A percentile compares a stretch with the other conserved stretches of the same genome.
phyloP scores from a whole-genome alignment of 35 echinoderm and acorn worm species.

The Ophiothrix spiculata region DNA sequence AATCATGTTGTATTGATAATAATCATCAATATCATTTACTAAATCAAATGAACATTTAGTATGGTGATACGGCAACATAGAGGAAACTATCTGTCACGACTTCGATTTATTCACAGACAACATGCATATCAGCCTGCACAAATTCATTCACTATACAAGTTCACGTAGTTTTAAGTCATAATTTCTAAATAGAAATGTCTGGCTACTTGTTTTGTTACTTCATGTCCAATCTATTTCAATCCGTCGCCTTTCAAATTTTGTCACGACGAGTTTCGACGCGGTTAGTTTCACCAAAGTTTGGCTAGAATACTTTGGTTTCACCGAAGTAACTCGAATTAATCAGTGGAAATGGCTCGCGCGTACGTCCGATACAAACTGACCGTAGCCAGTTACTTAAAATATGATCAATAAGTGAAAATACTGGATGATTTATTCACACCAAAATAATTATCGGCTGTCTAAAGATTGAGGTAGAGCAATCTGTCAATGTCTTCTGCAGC shows the following conservation, averaged over 20 bases:
- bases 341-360: not conserved
- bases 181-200: not conserved
- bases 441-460: constrained; percentile 11
- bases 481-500: not conserved
- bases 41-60: too few species aligned
- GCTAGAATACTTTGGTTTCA: too few species aligned
- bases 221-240: not conserved
- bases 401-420: constrained; percentile 9
- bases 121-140: too few species aligned
- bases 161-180: not conserved
- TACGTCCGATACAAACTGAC: not conserved
- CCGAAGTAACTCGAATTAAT: not conserved
- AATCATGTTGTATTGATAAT: too few species aligned
- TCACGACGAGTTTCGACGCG: not conserved
- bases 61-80: too few species aligned
- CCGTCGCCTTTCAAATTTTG: not conserved
- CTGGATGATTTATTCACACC: constrained; percentile 1
- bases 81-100: too few species aligned
- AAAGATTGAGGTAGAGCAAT: not conserved
- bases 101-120: too few species aligned
- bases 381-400: not conserved
- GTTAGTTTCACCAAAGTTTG: too few species aligned
- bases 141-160: too few species aligned
- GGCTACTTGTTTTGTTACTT: not conserved
- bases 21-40: too few species aligned